Evolutionary conservation across 1,140 invertebrate genomes (phyloP).

Genomic region (Caenorhabditis briggsae): DNA sequence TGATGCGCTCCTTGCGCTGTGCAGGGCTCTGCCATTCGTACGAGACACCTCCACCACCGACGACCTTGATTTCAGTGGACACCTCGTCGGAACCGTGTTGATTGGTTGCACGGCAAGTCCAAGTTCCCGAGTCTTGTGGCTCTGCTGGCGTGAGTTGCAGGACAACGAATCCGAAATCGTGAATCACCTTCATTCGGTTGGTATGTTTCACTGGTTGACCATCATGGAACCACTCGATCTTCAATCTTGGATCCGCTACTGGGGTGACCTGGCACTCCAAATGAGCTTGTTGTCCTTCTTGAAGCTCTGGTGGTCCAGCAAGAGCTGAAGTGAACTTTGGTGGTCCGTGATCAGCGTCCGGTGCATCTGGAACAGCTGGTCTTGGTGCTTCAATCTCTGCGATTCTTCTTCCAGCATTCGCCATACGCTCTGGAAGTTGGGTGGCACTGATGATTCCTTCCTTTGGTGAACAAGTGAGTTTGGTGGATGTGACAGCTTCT

Average conservation of each 20-base stretch:
- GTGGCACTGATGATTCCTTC: slow-evolving; percentile 91
- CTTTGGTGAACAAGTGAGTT: slow-evolving; percentile 90
- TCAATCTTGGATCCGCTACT: slow-evolving; percentile 91
- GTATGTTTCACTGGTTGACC: slow-evolving; percentile 85
- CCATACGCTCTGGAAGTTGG: slow-evolving; percentile 91
- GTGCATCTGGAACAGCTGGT: slow-evolving; percentile 82
- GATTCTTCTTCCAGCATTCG: slow-evolving; percentile 90
- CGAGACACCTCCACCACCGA: slow-evolving; percentile 88
- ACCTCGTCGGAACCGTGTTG: slow-evolving; percentile 91
- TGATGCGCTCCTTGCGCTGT: slow-evolving; percentile 85
- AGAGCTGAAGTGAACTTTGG: slow-evolving; percentile 92
- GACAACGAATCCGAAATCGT: slow-evolving; percentile 96
- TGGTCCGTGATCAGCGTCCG: slow-evolving; percentile 84
- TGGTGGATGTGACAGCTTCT: slow-evolving; percentile 91
- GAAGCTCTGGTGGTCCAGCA: slow-evolving; percentile 80
- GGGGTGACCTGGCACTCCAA: slow-evolving; percentile 91
- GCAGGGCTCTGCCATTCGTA: slow-evolving; percentile 92
- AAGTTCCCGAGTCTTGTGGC: slow-evolving; percentile 90
- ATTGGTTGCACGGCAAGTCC: slow-evolving; percentile 89
- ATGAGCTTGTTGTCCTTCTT: slow-evolving; percentile 91
- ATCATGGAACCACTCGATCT: slow-evolving; percentile 96
- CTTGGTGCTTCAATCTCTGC: slow-evolving; percentile 87
- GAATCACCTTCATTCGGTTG: slow-evolving; percentile 89
- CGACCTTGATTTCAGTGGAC: slow-evolving; percentile 87
- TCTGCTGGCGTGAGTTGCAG: slow-evolving; percentile 93